These are phyloP conservation scores for Ciconia stormi DNA, from an alignment of 2,113 vertebrate genomes.

Conservation along the genomic window DNA sequence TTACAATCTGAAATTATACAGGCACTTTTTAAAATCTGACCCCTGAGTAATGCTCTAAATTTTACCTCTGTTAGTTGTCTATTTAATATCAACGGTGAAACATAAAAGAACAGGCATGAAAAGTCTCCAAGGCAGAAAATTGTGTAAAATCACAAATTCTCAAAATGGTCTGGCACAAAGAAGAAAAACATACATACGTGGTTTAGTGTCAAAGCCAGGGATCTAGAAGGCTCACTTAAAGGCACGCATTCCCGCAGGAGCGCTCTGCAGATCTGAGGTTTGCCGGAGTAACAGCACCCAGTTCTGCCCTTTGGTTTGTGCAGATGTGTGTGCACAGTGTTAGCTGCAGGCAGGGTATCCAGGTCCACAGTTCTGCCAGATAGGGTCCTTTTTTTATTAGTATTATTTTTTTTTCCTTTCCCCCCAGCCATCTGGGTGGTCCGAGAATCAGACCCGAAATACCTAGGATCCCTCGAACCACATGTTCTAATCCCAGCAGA, in stretches of 20 bases:
- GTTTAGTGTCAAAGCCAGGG: conserved; percentile 22
- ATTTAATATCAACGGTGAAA: conserved; percentile 1
- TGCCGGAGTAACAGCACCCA: conserved; percentile 28
- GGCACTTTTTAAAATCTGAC: background rate
- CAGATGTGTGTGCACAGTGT: background rate
- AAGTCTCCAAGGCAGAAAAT: background rate
- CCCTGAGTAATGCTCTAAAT: background rate
- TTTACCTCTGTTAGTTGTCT: conserved; percentile 17
- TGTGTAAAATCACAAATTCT: conserved; percentile 40
- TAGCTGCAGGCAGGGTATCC: conserved; percentile 3
- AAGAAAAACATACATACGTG: background rate
- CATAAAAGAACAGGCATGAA: conserved; percentile 18
- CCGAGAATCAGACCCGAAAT: conserved; percentile 41
- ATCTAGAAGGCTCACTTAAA: conserved; percentile 6
- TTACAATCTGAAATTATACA: background rate
- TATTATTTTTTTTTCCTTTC: background rate
- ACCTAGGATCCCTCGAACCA: conserved; percentile 56
- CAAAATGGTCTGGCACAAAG: conserved; percentile 11
- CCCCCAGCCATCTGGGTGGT: conserved; percentile 59
- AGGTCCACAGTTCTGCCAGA: conserved; percentile 29
- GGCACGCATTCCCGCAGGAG: fast-evolving
- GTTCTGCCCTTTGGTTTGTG: background rate
- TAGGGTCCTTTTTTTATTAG: background rate
- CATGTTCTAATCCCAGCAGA: conserved; percentile 62
- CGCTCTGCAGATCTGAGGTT: background rate